Conservation (phyloP, 1,140 invertebrate genomes). For the Aphaenogaster floridana region DNA sequence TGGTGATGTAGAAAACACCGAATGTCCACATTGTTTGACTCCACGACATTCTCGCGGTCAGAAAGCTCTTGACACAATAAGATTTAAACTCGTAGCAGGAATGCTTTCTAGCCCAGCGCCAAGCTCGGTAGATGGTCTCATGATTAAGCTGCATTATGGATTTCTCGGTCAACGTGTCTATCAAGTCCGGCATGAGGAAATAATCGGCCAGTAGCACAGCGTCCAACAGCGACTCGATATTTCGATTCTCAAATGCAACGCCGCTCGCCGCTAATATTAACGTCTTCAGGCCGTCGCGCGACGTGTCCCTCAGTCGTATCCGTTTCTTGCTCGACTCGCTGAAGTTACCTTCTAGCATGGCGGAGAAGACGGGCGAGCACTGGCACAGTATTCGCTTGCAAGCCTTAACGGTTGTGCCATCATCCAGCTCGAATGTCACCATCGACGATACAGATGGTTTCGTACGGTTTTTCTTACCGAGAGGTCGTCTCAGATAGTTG, state of each 20-base stretch:
- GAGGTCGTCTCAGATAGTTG: conserved; percentile 18
- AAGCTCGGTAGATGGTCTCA: conserved; percentile 83
- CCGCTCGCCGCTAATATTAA: conserved; percentile 87
- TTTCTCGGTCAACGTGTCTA: conserved; percentile 86
- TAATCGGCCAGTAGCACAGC: conserved; percentile 89
- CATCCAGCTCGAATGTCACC: conserved; percentile 89
- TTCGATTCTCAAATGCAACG: conserved; percentile 84
- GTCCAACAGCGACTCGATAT: conserved; percentile 89
- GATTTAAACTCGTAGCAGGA: conserved; percentile 79
- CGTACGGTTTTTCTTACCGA: conserved; percentile 54
- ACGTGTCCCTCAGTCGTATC: conserved; percentile 88
- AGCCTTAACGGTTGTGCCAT: conserved; percentile 88
- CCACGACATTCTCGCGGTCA: conserved; percentile 80
- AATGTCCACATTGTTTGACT: conserved; percentile 80
- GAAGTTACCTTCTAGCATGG: conserved; percentile 90
- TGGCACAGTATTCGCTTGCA: conserved; percentile 89
- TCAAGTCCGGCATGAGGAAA: conserved; percentile 89
- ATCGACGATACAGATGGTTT: conserved; percentile 74
- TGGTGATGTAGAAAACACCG: conserved; percentile 76
- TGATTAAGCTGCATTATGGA: conserved; percentile 81
- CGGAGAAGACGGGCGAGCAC: conserved; percentile 89
- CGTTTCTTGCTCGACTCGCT: conserved; percentile 89
- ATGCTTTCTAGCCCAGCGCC: conserved; percentile 83
- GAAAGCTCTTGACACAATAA: conserved; percentile 83
- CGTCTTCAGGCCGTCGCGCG: conserved; percentile 87